Evolutionary conservation across 1,140 invertebrate species (phyloP), one percentile per base, ranked within the genome.

Genomic region (Diabrotica virgifera): DNA sequence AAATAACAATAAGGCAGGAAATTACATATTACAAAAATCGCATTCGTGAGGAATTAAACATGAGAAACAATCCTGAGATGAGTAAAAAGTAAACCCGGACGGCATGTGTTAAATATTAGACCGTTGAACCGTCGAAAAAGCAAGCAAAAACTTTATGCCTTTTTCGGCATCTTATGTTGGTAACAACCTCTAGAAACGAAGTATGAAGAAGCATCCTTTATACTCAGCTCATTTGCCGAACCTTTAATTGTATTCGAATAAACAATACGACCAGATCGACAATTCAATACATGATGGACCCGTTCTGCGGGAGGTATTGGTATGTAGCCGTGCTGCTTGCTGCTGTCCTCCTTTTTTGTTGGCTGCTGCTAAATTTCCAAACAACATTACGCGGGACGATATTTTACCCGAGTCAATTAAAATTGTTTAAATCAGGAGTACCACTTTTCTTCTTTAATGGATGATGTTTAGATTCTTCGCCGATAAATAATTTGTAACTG

Each of bases 191-290:
- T 46, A 46, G 12, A 9, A 50, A 50, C 35, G 36, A 14, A 46
- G 60, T 54, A 62, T 54, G 60, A 62, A 55, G 55, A 59, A 62
- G 51, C 51, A 59, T 64, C 63, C 69, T 70, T 70, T 70, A 65
- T 70, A 65, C 57, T 55, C 40, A 38, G 65, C 63, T 67, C 58
- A 70, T 70, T 67, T 67, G 69, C 69, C 69, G 69, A 67, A 70
- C 67, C 65, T 65, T 64, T 67, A 70, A 70, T 70, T 70, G 65
- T 70, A 70, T 70, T 65, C 69, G 69, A 70, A 70, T 70, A 67
- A 70, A 70, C 63, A 70, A 70, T 67, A 70, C 60, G 63, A 51
- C 24, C 62, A 67, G 69, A 70, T 70, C 65, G 69, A 70, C 69
- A 70, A 70, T 70, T 70, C 69, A 67, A 70, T 70, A 67, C 63